Conservation (phyloP, 2,888 invertebrate species). For the Apamea anceps region DNA sequence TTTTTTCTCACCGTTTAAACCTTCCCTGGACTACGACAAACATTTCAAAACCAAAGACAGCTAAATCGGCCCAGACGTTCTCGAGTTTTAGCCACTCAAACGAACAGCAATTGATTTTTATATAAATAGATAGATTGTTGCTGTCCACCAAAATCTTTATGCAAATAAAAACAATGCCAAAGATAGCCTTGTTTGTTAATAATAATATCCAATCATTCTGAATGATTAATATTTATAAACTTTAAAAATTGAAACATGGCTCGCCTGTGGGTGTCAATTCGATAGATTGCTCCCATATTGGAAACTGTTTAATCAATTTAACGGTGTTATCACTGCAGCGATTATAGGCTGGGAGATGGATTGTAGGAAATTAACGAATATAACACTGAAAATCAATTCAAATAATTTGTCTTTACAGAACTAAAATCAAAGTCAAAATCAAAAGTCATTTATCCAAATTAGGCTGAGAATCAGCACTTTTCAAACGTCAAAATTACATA, state of each 20-base stretch:
- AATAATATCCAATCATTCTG: slow-evolving; percentile 24
- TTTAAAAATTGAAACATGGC: slow-evolving; percentile 31
- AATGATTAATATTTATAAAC: slow-evolving; percentile 42
- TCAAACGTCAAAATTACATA: too few species aligned
- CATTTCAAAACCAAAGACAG: too few species aligned
- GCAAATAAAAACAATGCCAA: not conserved
- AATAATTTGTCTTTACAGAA: not conserved
- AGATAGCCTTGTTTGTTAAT: not conserved
- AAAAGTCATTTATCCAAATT: too few species aligned
- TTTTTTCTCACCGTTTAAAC: too few species aligned
- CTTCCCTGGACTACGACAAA: too few species aligned
- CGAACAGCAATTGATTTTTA: too few species aligned
- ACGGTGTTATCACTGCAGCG: slow-evolving; percentile 22
- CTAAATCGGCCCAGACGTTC: too few species aligned
- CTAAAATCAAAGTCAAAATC: too few species aligned
- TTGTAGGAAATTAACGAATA: slow-evolving; percentile 18
- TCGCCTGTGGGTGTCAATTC: slow-evolving; percentile 34
- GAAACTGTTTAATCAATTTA: slow-evolving; percentile 48
- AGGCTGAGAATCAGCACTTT: too few species aligned
- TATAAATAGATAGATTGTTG: too few species aligned
- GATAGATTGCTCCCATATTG: slow-evolving; percentile 38
- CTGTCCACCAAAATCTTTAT: not conserved
- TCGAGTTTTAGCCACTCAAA: too few species aligned
- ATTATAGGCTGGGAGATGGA: slow-evolving; percentile 16
- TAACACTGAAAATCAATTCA: not conserved